Evolutionary conservation across 2,797 vertebrate genomes (phyloP).

Genomic region (Vespertilio murinus): DNA sequence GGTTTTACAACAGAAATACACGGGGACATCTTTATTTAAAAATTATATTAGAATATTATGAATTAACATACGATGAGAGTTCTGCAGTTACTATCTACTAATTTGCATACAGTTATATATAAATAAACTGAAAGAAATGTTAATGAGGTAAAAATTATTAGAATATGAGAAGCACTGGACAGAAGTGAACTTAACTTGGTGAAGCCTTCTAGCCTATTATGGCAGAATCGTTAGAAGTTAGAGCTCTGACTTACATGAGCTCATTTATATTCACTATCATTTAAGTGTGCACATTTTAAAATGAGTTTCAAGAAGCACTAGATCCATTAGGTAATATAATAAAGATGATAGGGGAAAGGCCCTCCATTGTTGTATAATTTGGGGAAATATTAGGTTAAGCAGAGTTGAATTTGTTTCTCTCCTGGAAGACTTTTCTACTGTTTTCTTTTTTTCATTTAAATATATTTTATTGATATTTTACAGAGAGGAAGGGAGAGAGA

Average conservation of each 20-base stretch:
- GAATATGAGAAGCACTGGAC: background rate
- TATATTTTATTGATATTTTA: too few relatives aligned
- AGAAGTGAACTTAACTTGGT: background rate
- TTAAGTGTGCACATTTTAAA: background rate
- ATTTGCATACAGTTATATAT: background rate
- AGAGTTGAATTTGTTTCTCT: background rate
- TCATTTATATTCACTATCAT: background rate
- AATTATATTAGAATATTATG: background rate
- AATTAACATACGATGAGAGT: background rate
- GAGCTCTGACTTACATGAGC: background rate
- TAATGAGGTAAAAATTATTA: background rate
- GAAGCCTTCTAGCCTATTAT: background rate
- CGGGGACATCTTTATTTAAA: background rate
- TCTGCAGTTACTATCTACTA: background rate
- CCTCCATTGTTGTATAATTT: background rate
- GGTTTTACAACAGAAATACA: background rate
- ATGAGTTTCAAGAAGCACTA: background rate
- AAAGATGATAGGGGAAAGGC: background rate
- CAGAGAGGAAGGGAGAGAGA: too few relatives aligned
- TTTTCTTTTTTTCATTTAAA: too few relatives aligned
- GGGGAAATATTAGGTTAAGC: background rate
- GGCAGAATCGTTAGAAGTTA: conserved; percentile 14
- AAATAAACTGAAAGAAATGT: background rate
- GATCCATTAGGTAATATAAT: background rate
- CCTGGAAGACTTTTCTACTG: background rate